These are phyloP conservation scores for Andrena minutula DNA, from an alignment of 2,888 invertebrate genomes.

Conservation along the genomic window DNA sequence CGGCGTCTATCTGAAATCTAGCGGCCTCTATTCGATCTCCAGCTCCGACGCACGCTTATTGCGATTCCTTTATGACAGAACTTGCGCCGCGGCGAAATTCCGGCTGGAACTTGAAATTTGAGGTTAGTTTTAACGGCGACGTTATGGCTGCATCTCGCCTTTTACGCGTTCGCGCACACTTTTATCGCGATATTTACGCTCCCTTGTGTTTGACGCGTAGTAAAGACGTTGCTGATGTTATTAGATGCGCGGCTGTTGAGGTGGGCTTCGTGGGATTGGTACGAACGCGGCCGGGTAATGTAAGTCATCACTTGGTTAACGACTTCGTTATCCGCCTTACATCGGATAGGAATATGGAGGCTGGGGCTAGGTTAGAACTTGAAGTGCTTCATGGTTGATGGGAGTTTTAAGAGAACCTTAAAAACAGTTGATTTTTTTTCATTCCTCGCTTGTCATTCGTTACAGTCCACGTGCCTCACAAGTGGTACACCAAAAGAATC, in stretches of 20 bases:
- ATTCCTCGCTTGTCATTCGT: neutral
- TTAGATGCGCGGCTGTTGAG: neutral
- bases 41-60: no score
- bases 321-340: no score
- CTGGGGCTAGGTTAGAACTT: no score
- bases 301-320: no score
- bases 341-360: no score
- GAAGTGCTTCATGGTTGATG: no score
- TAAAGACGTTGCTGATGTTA: neutral
- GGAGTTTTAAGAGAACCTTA: no score
- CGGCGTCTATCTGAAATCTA: conserved; percentile 56
- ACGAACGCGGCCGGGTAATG: neutral
- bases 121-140: neutral
- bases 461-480: neutral
- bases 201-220: neutral
- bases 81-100: neutral
- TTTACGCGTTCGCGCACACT: no score
- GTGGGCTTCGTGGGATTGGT: neutral
- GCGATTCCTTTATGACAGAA: neutral
- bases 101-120: neutral
- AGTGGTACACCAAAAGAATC: neutral
- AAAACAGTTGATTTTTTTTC: no score
- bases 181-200: neutral
- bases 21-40: conserved; percentile 7
- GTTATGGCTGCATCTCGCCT: neutral